phyloP scores from a whole-genome alignment of 2,888 invertebrate genomes.

The Aphodius sticticus region DNA sequence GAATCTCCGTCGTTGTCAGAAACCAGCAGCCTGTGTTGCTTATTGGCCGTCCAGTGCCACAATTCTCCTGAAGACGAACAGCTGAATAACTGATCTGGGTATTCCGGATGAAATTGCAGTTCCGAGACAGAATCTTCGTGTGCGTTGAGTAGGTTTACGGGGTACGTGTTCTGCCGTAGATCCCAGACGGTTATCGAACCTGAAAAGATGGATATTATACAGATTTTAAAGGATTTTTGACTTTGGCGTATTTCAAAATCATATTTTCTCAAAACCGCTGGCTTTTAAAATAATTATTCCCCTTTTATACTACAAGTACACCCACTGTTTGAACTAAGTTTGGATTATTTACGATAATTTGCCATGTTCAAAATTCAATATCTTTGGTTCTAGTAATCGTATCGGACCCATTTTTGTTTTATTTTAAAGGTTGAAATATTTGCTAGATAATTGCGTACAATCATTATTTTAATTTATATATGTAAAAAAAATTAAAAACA shows the following conservation, averaged over 20 bases:
- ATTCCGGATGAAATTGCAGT: conserved; percentile 85
- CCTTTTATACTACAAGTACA: too few relatives aligned
- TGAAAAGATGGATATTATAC: conserved; percentile 33
- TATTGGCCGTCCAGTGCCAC: conserved; percentile 87
- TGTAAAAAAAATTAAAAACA: too few relatives aligned
- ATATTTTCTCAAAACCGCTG: neutral
- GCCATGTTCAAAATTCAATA: too few relatives aligned
- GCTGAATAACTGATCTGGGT: conserved; percentile 85
- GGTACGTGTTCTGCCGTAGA: conserved; percentile 82
- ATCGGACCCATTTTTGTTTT: too few relatives aligned
- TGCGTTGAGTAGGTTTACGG: conserved; percentile 82
- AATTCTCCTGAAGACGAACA: conserved; percentile 84
- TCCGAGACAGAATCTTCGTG: conserved; percentile 82
- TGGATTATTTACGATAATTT: too few relatives aligned
- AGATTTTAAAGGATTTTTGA: neutral
- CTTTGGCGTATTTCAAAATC: neutral
- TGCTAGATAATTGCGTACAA: too few relatives aligned
- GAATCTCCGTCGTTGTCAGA: conserved; percentile 47
- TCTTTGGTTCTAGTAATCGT: too few relatives aligned
- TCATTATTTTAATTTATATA: too few relatives aligned
- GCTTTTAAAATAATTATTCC: neutral
- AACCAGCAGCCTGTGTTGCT: conserved; percentile 36
- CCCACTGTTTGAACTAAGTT: too few relatives aligned
- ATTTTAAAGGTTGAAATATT: too few relatives aligned
- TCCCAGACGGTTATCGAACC: conserved; percentile 90